These are phyloP conservation scores for Merodon equestris DNA, from an alignment of 2,888 invertebrate genomes.

Conservation along the genomic window DNA sequence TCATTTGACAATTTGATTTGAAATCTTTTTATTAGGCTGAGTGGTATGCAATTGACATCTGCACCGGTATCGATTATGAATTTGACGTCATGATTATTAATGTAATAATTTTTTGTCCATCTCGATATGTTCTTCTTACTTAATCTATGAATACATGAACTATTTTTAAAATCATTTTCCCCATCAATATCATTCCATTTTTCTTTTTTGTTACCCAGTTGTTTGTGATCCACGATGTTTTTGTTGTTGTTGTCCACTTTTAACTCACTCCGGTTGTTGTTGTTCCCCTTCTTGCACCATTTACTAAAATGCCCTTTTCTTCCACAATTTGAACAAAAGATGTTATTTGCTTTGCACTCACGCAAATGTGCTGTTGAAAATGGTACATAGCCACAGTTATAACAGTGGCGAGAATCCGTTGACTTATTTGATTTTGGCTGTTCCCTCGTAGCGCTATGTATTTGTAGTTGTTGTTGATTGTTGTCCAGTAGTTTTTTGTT, in stretches of 20 bases:
- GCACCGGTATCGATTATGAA: too few species aligned
- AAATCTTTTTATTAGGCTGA: too few species aligned
- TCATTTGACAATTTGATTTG: too few species aligned
- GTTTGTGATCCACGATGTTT: conserved; percentile 1
- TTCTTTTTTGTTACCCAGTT: conserved; percentile 8
- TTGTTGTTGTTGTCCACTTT: conserved; percentile 16
- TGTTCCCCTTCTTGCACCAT: conserved; percentile 15
- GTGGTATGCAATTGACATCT: neutral
- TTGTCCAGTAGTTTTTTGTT: conserved; percentile 53
- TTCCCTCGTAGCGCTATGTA: conserved; percentile 7
- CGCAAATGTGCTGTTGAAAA: conserved; percentile 39
- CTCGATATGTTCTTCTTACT: too few species aligned
- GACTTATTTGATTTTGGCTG: conserved; percentile 12
- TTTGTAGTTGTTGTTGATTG: conserved; percentile 26
- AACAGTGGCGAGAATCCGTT: conserved; percentile 30
- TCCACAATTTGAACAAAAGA: conserved; percentile 25
- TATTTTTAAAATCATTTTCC: too few species aligned
- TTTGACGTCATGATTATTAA: neutral
- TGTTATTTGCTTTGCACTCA: conserved; percentile 58
- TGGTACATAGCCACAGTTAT: conserved; percentile 44
- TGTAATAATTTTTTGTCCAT: too few species aligned
- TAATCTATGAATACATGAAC: too few species aligned
- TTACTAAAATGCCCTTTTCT: conserved; percentile 32
- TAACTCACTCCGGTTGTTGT: neutral
- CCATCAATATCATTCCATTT: neutral